These are phyloP conservation scores for Galeopsomyia nigrocyanea DNA, from an alignment of 2,888 invertebrate genomes.

Conservation along the genomic window DNA sequence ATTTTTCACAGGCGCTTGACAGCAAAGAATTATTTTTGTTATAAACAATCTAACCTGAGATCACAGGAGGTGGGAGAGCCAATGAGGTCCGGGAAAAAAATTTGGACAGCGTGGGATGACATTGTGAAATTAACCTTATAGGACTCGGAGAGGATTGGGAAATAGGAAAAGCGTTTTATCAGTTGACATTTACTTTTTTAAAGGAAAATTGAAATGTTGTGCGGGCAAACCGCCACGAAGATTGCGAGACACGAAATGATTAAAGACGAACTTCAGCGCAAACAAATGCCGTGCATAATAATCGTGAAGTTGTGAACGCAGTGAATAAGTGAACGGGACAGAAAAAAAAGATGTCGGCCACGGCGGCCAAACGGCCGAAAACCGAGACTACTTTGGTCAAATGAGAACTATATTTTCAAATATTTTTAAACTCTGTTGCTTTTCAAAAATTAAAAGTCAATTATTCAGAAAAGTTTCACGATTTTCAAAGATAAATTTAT, in stretches of 20 bases:
- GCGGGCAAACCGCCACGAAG: conserved; percentile 31
- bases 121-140: conserved; percentile 30
- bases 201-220: conserved; percentile 40
- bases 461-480: too few relatives aligned
- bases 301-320: conserved; percentile 64
- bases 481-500: background rate
- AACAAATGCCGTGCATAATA: conserved; percentile 67
- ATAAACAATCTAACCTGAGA: conserved; percentile 42
- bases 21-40: conserved; percentile 14
- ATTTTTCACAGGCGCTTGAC: background rate
- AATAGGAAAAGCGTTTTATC: conserved; percentile 2
- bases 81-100: background rate
- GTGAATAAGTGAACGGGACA: conserved; percentile 46
- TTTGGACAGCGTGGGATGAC: conserved; percentile 10
- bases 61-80: conserved; percentile 1
- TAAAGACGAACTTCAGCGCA: conserved; percentile 67
- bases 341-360: conserved; percentile 31
- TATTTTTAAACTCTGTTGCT: conserved; percentile 10
- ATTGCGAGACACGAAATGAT: conserved; percentile 48
- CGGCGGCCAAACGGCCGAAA: conserved; percentile 19
- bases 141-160: background rate
- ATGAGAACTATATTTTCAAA: conserved; percentile 1
- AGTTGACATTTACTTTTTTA: conserved; percentile 1
- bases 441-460: too few relatives aligned
- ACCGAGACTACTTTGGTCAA: conserved; percentile 10